Evolutionary conservation across 2,113 vertebrate genomes (phyloP).

Genomic region (Columba livia): DNA sequence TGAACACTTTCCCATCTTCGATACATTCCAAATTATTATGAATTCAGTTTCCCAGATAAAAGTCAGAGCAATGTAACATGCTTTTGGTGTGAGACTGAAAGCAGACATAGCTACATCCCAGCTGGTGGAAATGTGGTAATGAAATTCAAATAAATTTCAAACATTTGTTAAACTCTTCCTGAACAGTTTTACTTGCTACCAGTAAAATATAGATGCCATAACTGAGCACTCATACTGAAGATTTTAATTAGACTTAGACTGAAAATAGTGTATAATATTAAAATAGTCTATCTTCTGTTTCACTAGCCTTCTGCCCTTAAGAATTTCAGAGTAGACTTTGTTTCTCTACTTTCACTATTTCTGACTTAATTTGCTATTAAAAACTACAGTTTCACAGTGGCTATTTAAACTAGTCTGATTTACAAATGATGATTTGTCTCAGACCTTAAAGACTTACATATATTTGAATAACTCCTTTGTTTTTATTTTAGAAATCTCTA

Average conservation of each 20-base stretch:
- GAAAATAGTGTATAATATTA: constrained; percentile 18
- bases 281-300: background rate
- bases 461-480: background rate
- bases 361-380: background rate
- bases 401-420: background rate
- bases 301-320: background rate
- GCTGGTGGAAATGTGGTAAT: constrained; percentile 46
- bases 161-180: constrained; percentile 41
- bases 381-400: background rate
- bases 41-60: constrained; percentile 4
- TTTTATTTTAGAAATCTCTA: background rate
- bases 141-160: constrained; percentile 60
- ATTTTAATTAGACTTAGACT: constrained; percentile 24
- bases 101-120: constrained; percentile 15
- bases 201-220: constrained; percentile 43
- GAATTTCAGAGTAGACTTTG: background rate
- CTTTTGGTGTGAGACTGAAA: constrained; percentile 52
- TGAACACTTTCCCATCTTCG: constrained; percentile 1
- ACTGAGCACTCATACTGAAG: constrained; percentile 18
- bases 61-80: background rate
- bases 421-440: background rate
- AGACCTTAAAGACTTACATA: background rate
- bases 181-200: constrained; percentile 28
- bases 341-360: background rate
- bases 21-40: constrained; percentile 17